Conservation (phyloP, 2,797 vertebrate species). For the Microcaecilia unicolor region DNA sequence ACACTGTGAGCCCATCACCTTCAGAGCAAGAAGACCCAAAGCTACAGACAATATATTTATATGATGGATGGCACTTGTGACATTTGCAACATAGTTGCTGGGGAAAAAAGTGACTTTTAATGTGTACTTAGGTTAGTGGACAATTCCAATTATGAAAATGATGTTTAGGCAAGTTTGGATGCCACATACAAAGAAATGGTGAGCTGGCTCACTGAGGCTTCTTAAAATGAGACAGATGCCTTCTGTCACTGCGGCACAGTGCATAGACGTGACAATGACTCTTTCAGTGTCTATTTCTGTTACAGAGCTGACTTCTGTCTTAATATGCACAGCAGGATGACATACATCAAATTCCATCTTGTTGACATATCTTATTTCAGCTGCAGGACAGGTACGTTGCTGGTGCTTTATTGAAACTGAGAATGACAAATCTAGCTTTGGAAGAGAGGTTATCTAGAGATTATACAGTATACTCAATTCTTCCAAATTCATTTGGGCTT, state of each 20-base stretch:
- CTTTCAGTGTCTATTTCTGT: slow-evolving; percentile 9
- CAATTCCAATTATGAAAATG: slow-evolving; percentile 2
- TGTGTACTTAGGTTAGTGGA: too few species aligned
- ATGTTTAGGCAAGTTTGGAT: too few species aligned
- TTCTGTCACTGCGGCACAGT: slow-evolving; percentile 16
- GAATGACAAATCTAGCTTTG: slow-evolving; percentile 31
- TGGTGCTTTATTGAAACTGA: slow-evolving; percentile 28
- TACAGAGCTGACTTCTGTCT: slow-evolving; percentile 18
- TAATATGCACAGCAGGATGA: slow-evolving; percentile 23
- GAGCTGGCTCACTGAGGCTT: slow-evolving; percentile 1
- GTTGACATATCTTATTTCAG: slow-evolving; percentile 30
- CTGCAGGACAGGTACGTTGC: slow-evolving; percentile 30
- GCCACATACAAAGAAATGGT: slow-evolving; percentile 17
- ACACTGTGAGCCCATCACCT: too few species aligned
- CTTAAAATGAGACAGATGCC: slow-evolving; percentile 29
- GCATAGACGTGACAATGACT: slow-evolving; percentile 9
- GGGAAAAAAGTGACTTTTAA: neutral
- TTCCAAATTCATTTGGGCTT: too few species aligned
- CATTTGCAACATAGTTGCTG: neutral
- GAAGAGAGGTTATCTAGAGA: slow-evolving; percentile 20
- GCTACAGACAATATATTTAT: too few species aligned
- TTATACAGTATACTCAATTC: too few species aligned
- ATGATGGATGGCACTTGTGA: too few species aligned
- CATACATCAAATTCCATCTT: slow-evolving; percentile 38
- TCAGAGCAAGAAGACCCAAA: too few species aligned